These are phyloP conservation scores for Alouatta palliata DNA, from an alignment of 2,113 vertebrate species.

Conservation along the genomic window DNA sequence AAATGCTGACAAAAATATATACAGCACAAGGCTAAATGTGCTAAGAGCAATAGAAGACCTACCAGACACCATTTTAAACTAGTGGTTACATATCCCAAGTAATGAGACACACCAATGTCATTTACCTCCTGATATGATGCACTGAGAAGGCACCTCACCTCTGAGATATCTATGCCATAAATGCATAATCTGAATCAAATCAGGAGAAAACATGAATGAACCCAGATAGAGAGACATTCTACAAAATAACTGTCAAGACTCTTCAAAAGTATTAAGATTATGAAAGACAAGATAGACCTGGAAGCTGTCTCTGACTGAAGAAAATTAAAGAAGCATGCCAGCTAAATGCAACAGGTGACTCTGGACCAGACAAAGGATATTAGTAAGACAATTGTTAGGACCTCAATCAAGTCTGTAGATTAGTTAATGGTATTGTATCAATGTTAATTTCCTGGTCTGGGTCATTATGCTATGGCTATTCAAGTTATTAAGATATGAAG, in stretches of 20 bases:
- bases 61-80: not conserved
- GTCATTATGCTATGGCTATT: not conserved
- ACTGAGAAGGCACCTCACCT: not conserved
- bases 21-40: not conserved
- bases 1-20: not conserved
- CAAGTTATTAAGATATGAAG: not conserved
- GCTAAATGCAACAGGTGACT: not conserved
- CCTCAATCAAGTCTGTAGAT: not conserved
- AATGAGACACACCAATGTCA: not conserved
- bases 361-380: not conserved
- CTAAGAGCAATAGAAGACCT: not conserved
- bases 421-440: not conserved
- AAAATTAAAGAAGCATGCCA: not conserved
- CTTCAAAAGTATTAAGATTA: not conserved
- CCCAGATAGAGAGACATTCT: not conserved
- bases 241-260: not conserved
- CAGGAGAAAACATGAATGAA: not conserved
- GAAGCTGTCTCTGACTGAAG: not conserved
- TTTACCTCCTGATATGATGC: not conserved
- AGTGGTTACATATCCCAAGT: not conserved
- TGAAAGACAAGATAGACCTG: not conserved
- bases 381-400: not conserved
- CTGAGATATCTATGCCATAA: not conserved
- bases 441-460: not conserved
- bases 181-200: constrained; percentile 15